phyloP scores from a whole-genome alignment of 2,113 vertebrate species.

The Pangasianodon hypophthalmus region DNA sequence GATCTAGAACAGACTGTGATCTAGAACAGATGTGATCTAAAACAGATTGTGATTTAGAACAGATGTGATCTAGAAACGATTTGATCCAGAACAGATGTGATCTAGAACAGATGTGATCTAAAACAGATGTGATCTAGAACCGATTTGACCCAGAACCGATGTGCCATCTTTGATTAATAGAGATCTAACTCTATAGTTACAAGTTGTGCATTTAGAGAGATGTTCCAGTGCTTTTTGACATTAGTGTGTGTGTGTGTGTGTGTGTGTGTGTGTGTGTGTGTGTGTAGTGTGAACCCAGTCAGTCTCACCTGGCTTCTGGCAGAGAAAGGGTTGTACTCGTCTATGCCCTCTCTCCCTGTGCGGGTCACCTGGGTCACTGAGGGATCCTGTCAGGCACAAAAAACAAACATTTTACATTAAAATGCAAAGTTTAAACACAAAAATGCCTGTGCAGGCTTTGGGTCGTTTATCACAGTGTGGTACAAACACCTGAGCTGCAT shows the following conservation, averaged over 20 bases:
- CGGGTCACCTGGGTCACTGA: conserved; percentile 86
- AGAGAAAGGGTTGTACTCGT: conserved; percentile 91
- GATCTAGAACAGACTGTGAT: too few species aligned
- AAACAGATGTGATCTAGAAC: background rate
- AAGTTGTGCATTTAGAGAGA: background rate
- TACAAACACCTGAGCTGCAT: conserved; percentile 10
- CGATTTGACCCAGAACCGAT: background rate
- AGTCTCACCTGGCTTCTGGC: conserved; percentile 75
- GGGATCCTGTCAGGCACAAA: conserved; percentile 78
- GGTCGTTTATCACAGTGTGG: background rate
- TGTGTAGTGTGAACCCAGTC: background rate
- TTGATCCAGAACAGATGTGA: too few species aligned
- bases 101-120: background rate
- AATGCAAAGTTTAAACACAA: background rate
- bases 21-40: background rate
- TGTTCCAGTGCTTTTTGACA: background rate
- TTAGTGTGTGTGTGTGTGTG: background rate
- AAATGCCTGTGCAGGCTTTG: background rate
- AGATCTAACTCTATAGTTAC: too few species aligned
- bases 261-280: background rate
- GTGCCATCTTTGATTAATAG: too few species aligned
- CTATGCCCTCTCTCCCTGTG: conserved; percentile 65
- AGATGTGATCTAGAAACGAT: too few species aligned
- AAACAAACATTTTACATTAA: background rate
- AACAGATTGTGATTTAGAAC: background rate